Conservation (phyloP, 2,113 vertebrate species). For the Eulemur macaco region DNA sequence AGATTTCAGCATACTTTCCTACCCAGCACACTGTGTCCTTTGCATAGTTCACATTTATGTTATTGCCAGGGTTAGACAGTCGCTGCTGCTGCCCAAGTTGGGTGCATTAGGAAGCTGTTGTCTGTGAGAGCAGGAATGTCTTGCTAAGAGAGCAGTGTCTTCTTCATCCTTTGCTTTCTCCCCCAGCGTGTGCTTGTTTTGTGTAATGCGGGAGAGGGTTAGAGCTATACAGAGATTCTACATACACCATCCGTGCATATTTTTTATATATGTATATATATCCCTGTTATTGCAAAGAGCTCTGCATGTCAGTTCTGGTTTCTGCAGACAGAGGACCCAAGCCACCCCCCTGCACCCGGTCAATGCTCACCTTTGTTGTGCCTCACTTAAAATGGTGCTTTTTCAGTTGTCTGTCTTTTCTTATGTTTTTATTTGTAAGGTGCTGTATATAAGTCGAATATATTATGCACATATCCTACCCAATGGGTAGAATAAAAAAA, state of each 20-base stretch:
- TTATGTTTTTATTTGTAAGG: slow-evolving; percentile 90
- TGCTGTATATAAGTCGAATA: slow-evolving; percentile 98
- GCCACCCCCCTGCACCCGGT: not conserved
- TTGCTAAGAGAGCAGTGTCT: not conserved
- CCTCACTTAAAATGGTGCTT: slow-evolving; percentile 97
- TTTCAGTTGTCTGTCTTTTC: slow-evolving; percentile 90
- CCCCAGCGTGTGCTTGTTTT: slow-evolving; percentile 73
- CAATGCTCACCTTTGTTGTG: slow-evolving; percentile 89
- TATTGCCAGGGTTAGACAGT: not conserved
- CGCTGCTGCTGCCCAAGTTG: not conserved
- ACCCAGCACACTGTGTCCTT: not conserved
- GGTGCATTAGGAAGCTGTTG: not conserved
- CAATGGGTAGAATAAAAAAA: slow-evolving; percentile 94
- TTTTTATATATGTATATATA: too few species aligned
- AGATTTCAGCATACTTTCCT: not conserved
- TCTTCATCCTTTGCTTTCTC: slow-evolving; percentile 22
- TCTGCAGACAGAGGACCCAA: slow-evolving; percentile 82
- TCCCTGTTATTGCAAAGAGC: slow-evolving; percentile 83
- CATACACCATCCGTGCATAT: not conserved
- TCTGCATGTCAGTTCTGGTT: slow-evolving; percentile 89
- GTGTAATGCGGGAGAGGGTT: slow-evolving; percentile 75
- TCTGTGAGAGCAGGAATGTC: not conserved
- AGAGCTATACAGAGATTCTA: slow-evolving; percentile 71
- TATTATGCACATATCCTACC: slow-evolving; percentile 99
- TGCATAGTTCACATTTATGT: not conserved